Evolutionary conservation across 2,888 invertebrate species (phyloP), one percentile per base, ranked within the genome.

Genomic region (Sarcophaga caerulescens): DNA sequence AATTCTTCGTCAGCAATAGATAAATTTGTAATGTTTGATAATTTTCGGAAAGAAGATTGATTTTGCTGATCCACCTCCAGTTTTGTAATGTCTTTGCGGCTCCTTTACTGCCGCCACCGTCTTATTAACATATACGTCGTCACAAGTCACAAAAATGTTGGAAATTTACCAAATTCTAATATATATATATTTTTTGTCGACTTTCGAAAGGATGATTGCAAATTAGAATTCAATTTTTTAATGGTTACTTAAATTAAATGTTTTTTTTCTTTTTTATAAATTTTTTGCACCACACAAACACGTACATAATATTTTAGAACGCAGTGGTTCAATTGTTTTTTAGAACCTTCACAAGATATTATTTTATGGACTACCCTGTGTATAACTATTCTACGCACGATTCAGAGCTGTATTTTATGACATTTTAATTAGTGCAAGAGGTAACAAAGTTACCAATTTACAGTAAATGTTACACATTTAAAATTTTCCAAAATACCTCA

Each of bases 1-100:
- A 93, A 93, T 88, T 93, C 92, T 85, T 93, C 93, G 89, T 93
- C 93, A 82, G 90, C 89, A 87, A 92, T 88, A 88, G 92, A 93
- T 88, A 93, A 89, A 89, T 89, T 92, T 81, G 89, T 88, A 82
- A 90, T 89, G 79, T 90, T 90, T 89, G 90, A 57, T 75, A 87
- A 70, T 82, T 86, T 88, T 23, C 81, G 81, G 59, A 74, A 70
- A 73, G 68, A 76, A 4, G 63, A 62, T 10, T 68, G 73, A 77
- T 71, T 25, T n/a, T 74, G 57, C 73, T 76, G 62, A 76, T 86
- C 85, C 85, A 84, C 79, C 85, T 87, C 88, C 88, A 88, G 88
- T 75, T 88, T 88, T 77, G 83, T 74, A 76, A 83, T 80, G 60
- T 74, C 44, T 73, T 83, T 84, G 84, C 85, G 77, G 85, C 85